Percentiles rank a stretch among this genome's conserved stretches.
Evolutionary conservation across 2,888 invertebrate genomes (phyloP).

Genomic region (Thereva unica): DNA sequence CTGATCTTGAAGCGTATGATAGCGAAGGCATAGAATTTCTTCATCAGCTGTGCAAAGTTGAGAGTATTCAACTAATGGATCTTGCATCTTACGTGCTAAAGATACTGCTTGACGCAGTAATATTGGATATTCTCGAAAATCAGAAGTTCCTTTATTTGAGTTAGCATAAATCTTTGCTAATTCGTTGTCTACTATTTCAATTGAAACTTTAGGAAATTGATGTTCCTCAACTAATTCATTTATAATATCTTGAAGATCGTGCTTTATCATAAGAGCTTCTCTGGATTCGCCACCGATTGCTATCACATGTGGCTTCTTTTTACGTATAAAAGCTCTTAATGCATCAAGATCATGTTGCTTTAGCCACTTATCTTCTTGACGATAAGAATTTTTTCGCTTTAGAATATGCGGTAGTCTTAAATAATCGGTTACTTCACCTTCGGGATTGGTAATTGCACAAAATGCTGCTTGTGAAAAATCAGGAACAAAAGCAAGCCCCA

Average conservation of each 20-base stretch:
- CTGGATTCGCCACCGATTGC: slow-evolving; percentile 89
- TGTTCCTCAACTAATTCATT: slow-evolving; percentile 78
- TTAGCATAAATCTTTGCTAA: slow-evolving; percentile 90
- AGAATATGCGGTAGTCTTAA: slow-evolving; percentile 84
- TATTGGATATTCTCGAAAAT: slow-evolving; percentile 92
- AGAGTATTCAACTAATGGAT: slow-evolving; percentile 94
- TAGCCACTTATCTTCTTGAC: slow-evolving; percentile 68
- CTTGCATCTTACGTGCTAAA: slow-evolving; percentile 88
- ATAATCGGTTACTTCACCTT: slow-evolving; percentile 92
- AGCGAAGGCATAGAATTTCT: slow-evolving; percentile 92
- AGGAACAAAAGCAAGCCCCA: slow-evolving; percentile 87
- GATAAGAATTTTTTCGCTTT: slow-evolving; percentile 76
- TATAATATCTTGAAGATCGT: slow-evolving; percentile 76
- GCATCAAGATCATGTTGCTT: slow-evolving; percentile 71
- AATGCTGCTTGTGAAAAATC: slow-evolving; percentile 85
- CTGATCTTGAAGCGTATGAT: slow-evolving; percentile 84
- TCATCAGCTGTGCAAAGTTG: slow-evolving; percentile 95
- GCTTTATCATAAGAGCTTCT: slow-evolving; percentile 79
- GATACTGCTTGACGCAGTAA: slow-evolving; percentile 91
- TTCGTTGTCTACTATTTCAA: slow-evolving; percentile 93
- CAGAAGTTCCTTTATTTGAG: slow-evolving; percentile 81
- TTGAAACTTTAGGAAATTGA: slow-evolving; percentile 82
- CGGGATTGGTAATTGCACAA: slow-evolving; percentile 81
- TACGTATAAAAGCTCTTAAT: slow-evolving; percentile 79
- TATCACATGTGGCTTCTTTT: slow-evolving; percentile 93